Evolutionary conservation across 1,140 invertebrate species (phyloP), one percentile per base, ranked within the genome.

Genomic region (Argopecten irradians): DNA sequence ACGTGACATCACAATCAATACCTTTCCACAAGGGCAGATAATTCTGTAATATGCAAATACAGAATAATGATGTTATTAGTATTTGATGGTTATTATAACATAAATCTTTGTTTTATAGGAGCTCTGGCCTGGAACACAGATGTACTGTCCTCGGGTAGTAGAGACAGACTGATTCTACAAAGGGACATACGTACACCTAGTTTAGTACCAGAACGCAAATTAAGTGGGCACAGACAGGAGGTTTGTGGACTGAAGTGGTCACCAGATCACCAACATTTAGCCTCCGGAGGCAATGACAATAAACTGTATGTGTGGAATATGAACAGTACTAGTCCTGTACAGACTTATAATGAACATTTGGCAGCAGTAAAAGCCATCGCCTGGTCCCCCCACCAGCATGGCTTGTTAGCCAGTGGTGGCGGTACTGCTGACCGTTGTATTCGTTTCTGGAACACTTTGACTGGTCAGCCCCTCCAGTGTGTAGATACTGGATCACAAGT

Each of bases 181-280:
- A 96, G 99, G 88, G 99, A 99, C 95, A 98, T 99, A 0, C 96
- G 99, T 83, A 98, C 98, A 71, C 98, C 98, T 8, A 97, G 97
- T 34, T 95, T 97, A 34, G 93, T 92, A 16, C 93, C 94, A n/a
- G 94, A 95, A 85, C 90, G 94, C 13, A 94, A 93, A 89, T 96
- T 99, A 5, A 97, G 97, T 22, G 98, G 98, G 0, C 99, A 99
- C 95, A 96, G 98, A 86, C 99, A 99, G 96, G 99, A 99, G 96
- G 98, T 97, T 82, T 99, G 99, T 96, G 99, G 99, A 0, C 95
- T 99, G 3, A 99, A 99, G 95, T 99, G 99, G 99, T 99, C 99
- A 19, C 99, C 99, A 0, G 99, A 99, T 95, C 99, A 99, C 93
- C 98, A 99, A 95, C 98, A 99, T 95, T 96, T 99, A 39, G 99